Percentiles rank a stretch among this genome's conserved stretches.
These are phyloP conservation scores for Elachura formosa DNA, from an alignment of 2,113 vertebrate genomes.

Conservation along the genomic window DNA sequence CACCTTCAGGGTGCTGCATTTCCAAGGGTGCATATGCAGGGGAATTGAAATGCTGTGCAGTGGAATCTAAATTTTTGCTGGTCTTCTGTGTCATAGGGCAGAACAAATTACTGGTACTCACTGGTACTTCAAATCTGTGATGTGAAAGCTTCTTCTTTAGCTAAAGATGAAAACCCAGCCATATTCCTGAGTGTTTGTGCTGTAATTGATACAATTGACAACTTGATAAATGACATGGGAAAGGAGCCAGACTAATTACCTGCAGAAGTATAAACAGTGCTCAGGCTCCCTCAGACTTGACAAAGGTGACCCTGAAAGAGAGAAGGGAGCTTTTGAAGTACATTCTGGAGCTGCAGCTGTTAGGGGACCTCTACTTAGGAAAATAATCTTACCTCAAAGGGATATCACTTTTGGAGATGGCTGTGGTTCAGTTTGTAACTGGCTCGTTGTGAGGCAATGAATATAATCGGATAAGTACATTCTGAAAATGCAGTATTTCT, in stretches of 20 bases:
- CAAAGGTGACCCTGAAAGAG: constrained; percentile 53
- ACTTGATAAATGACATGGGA: constrained; percentile 32
- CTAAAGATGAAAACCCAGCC: neutral
- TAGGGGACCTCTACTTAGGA: constrained; percentile 5
- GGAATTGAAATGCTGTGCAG: neutral
- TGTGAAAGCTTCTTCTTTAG: neutral
- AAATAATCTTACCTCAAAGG: constrained; percentile 54
- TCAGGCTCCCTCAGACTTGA: neutral
- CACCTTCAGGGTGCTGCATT: neutral
- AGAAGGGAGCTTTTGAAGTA: constrained; percentile 21
- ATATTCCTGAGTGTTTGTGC: neutral
- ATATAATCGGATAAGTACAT: neutral
- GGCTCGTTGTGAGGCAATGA: neutral
- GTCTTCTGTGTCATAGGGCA: neutral
- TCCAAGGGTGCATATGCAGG: fast-evolving
- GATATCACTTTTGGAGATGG: neutral
- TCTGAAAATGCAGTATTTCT: neutral
- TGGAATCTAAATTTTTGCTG: neutral
- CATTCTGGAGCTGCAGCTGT: constrained; percentile 45
- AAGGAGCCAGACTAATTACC: constrained; percentile 48
- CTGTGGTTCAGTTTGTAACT: neutral
- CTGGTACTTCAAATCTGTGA: neutral
- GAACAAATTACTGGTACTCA: neutral
- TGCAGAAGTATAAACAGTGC: constrained; percentile 37
- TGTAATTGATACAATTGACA: constrained; percentile 54